These are phyloP conservation scores for Mythimna vitellina DNA, from an alignment of 2,888 invertebrate genomes.

Conservation along the genomic window DNA sequence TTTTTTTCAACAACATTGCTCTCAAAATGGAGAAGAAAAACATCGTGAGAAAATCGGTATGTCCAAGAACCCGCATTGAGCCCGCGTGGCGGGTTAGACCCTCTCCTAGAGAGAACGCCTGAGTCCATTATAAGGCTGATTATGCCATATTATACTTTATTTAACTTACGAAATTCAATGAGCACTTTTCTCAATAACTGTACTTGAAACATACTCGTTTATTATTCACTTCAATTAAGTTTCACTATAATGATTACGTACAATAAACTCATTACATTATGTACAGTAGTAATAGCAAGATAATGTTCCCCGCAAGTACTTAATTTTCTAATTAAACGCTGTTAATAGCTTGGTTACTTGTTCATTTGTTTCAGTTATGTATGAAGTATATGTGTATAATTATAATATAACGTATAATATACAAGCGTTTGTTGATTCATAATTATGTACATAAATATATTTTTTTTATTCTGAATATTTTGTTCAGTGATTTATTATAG, in stretches of 20 bases:
- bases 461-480: no score
- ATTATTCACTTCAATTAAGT: conserved; percentile 55
- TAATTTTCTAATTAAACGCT: conserved; percentile 50
- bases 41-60: no score
- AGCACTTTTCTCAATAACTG: conserved; percentile 3
- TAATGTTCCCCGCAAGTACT: conserved; percentile 42
- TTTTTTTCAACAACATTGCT: no score
- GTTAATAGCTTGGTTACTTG: conserved; percentile 20
- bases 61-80: no score
- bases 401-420: not conserved
- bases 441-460: no score
- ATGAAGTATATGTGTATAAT: not conserved
- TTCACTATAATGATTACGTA: conserved; percentile 49
- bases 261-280: conserved; percentile 53
- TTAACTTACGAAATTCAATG: no score
- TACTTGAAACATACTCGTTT: conserved; percentile 33
- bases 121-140: no score
- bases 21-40: no score
- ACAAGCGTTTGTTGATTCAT: not conserved
- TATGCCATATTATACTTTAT: no score
- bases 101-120: no score
- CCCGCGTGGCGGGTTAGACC: no score
- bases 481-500: no score
- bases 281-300: conserved; percentile 47
- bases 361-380: conserved; percentile 16